Conservation (phyloP, 2,113 vertebrate species). For the Phoenicopterus ruber region DNA sequence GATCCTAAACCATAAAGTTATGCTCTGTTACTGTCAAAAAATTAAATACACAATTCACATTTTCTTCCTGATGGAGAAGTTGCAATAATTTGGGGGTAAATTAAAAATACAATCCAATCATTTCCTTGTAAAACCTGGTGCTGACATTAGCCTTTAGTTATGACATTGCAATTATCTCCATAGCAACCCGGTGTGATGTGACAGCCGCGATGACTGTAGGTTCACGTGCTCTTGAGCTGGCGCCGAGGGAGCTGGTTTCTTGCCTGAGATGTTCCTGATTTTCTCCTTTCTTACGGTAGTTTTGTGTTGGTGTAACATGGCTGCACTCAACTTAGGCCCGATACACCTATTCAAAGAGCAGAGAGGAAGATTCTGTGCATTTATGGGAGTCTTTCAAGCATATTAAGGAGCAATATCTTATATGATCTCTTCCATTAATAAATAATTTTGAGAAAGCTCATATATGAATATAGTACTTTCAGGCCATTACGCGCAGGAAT, state of each 20-base stretch:
- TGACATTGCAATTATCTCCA: slow-evolving; percentile 69
- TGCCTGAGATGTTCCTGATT: neutral
- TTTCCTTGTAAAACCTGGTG: slow-evolving; percentile 63
- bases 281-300: neutral
- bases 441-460: slow-evolving; percentile 33
- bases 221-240: slow-evolving; percentile 55
- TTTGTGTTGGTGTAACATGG: neutral
- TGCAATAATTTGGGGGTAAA: slow-evolving; percentile 65
- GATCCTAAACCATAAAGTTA: neutral
- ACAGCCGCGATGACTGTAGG: slow-evolving; percentile 11
- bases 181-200: slow-evolving; percentile 67
- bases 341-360: neutral
- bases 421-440: slow-evolving; percentile 38
- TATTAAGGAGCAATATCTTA: slow-evolving; percentile 30
- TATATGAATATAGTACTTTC: neutral
- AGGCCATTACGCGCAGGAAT: neutral
- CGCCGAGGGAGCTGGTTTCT: slow-evolving; percentile 32
- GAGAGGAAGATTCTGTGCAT: neutral
- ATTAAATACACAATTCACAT: slow-evolving; percentile 61
- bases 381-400: neutral
- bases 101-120: slow-evolving; percentile 74
- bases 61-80: slow-evolving; percentile 63
- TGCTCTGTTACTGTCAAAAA: slow-evolving; percentile 6
- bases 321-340: neutral
- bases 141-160: slow-evolving; percentile 70